These are phyloP conservation scores for Triplophysa rosa DNA, from an alignment of 2,113 vertebrate genomes.

Conservation along the genomic window DNA sequence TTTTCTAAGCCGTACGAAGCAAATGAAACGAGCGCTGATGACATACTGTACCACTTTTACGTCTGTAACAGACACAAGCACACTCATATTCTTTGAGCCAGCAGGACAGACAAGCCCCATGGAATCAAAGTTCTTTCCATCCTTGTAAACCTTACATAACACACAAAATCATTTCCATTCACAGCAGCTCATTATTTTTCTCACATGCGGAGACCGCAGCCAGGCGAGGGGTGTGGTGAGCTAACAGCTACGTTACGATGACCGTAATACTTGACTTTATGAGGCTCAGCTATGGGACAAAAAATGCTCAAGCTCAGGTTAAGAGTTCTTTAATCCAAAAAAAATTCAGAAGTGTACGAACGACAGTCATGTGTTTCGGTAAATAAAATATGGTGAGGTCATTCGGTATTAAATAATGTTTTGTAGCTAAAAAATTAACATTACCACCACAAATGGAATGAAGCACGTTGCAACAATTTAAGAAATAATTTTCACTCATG, in stretches of 20 bases:
- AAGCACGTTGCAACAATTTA: no score
- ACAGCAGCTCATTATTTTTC: conserved; percentile 43
- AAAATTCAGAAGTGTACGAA: no score
- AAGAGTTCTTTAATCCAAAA: neutral
- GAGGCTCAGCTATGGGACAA: neutral
- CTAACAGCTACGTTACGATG: conserved; percentile 3
- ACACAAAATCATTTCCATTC: conserved; percentile 41
- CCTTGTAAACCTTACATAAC: conserved; percentile 42
- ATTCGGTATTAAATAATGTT: no score
- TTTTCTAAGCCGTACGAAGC: neutral
- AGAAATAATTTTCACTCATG: no score
- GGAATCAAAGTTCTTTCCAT: conserved; percentile 16
- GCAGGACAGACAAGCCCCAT: neutral
- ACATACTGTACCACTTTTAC: neutral
- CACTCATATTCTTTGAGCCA: neutral
- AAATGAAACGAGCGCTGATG: neutral
- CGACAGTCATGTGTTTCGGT: no score
- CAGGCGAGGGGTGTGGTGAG: conserved; percentile 24
- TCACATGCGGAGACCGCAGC: conserved; percentile 26
- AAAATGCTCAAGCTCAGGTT: neutral
- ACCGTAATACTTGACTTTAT: conserved; percentile 24
- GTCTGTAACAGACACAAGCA: neutral
- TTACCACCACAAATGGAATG: no score
- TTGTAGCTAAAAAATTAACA: no score
- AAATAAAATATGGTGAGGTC: no score